phyloP scores from a whole-genome alignment of 2,113 vertebrate genomes.

The Coregonus clupeaformis region DNA sequence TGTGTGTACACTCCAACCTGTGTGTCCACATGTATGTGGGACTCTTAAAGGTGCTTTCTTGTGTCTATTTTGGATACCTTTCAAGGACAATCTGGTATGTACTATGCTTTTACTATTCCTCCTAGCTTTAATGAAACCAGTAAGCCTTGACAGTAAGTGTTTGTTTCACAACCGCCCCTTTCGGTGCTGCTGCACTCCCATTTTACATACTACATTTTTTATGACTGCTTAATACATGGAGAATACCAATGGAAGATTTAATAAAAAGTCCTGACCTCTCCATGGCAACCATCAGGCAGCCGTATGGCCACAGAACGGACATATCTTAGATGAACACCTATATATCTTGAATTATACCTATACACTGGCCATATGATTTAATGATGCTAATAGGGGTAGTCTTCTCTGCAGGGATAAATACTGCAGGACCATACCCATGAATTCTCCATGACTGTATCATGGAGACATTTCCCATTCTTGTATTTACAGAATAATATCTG shows the following conservation, averaged over 20 bases:
- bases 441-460: slow-evolving; percentile 6
- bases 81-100: neutral
- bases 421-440: slow-evolving; percentile 18
- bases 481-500: too few relatives aligned
- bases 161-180: slow-evolving; percentile 23
- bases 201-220: slow-evolving; percentile 24
- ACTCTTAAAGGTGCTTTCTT: neutral
- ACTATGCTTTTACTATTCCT: neutral
- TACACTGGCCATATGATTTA: slow-evolving; percentile 1
- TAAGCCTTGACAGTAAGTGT: slow-evolving; percentile 4
- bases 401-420: too few relatives aligned
- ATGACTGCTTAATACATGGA: slow-evolving; percentile 8
- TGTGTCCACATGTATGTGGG: neutral
- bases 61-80: neutral
- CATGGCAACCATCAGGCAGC: slow-evolving; percentile 56
- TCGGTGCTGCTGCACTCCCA: slow-evolving; percentile 24
- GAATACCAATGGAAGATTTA: neutral
- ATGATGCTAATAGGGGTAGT: too few relatives aligned
- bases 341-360: slow-evolving; percentile 60
- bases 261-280: slow-evolving; percentile 26
- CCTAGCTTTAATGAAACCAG: neutral
- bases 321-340: slow-evolving; percentile 51
- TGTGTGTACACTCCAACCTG: neutral
- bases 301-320: slow-evolving; percentile 48
- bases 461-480: neutral